Evolutionary conservation across 1,140 invertebrate genomes (phyloP).

Genomic region (Nasonia vitripennis): DNA sequence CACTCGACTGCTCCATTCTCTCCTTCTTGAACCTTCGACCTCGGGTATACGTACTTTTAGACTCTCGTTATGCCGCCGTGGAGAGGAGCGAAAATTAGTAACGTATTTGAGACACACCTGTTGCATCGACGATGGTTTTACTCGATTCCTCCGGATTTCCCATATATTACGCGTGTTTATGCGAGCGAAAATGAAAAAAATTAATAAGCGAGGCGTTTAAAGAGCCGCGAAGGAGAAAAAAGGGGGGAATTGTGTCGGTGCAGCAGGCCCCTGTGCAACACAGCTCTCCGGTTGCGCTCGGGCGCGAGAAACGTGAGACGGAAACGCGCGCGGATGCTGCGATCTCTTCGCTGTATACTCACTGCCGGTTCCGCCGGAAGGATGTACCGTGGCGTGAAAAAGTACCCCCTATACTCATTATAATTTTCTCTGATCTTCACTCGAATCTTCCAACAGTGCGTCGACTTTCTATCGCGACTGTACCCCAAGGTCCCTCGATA

Average conservation of each 20-base stretch:
- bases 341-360: neutral
- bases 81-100: neutral
- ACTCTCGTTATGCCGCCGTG: neutral
- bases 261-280: neutral
- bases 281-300: constrained; percentile 36
- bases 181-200: neutral
- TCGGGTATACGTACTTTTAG: neutral
- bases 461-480: constrained; percentile 7
- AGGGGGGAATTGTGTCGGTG: constrained; percentile 58
- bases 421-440: too few species aligned
- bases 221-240: constrained; percentile 50
- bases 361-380: neutral
- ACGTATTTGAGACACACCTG: neutral
- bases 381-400: constrained; percentile 8
- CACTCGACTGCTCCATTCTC: neutral
- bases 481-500: constrained; percentile 7
- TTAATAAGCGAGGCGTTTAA: constrained; percentile 10
- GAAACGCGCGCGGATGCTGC: constrained; percentile 59
- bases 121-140: too few species aligned
- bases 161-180: too few species aligned
- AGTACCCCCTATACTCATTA: neutral
- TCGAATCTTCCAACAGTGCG: too few species aligned
- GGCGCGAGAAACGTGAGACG: constrained; percentile 67
- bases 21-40: neutral
- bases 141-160: neutral